A percentile compares a stretch with the other conserved stretches of the same genome.
phyloP scores from a whole-genome alignment of 2,113 vertebrate genomes.

The Lontra canadensis region DNA sequence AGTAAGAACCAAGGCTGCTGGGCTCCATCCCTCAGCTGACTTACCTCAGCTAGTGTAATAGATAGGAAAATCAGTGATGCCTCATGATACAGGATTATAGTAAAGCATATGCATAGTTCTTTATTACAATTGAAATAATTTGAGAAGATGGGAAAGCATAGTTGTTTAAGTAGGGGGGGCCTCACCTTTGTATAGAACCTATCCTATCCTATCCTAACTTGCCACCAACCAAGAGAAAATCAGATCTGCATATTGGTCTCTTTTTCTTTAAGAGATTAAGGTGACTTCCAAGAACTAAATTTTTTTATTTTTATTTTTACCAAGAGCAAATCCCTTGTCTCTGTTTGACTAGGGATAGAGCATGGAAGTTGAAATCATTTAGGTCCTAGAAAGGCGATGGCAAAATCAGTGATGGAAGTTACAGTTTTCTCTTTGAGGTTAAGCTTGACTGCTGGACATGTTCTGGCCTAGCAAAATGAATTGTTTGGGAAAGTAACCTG shows the following conservation, averaged over 20 bases:
- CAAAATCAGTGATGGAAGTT: neutral
- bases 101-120: neutral
- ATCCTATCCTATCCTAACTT: neutral
- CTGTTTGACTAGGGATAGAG: neutral
- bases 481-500: neutral
- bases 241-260: neutral
- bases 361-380: constrained; percentile 3
- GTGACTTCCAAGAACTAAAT: neutral
- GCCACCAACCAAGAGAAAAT: neutral
- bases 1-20: neutral
- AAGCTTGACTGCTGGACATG: neutral
- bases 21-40: neutral
- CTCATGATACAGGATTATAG: neutral
- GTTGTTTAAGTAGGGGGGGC: neutral
- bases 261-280: constrained; percentile 10
- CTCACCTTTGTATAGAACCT: neutral
- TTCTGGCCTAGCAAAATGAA: neutral
- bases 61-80: neutral
- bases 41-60: neutral
- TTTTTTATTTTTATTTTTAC: constrained; percentile 46
- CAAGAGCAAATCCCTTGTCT: neutral
- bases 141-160: neutral
- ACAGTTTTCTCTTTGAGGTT: neutral
- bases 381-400: neutral
- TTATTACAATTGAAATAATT: neutral